These are phyloP conservation scores for Varanus salvator DNA, from an alignment of 2,113 vertebrate species.

Conservation along the genomic window DNA sequence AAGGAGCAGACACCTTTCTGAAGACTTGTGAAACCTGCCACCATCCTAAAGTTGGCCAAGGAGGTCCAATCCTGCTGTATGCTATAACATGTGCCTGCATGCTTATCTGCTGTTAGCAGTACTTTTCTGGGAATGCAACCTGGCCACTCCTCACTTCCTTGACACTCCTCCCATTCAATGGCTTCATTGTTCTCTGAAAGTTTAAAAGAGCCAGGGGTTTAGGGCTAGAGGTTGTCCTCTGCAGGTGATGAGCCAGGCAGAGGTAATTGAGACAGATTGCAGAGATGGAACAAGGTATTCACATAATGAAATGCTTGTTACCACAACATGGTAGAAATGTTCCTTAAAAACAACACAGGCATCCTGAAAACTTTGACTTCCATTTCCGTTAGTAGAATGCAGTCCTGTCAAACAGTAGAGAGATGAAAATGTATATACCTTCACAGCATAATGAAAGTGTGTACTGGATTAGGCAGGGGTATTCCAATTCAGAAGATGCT, in stretches of 20 bases:
- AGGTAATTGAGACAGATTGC: not conserved
- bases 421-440: not conserved
- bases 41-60: not conserved
- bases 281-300: not conserved
- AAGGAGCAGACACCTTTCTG: not conserved
- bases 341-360: too few relatives aligned
- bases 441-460: not conserved
- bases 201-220: conserved; percentile 29
- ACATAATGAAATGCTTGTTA: not conserved
- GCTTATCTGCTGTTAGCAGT: not conserved
- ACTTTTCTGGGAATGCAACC: not conserved
- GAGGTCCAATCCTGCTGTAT: not conserved
- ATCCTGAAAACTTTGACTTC: not conserved
- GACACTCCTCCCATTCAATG: not conserved
- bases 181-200: not conserved
- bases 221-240: not conserved
- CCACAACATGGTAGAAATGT: not conserved
- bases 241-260: too few relatives aligned
- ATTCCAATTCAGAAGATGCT: not conserved
- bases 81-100: not conserved
- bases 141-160: too few relatives aligned
- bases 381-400: not conserved
- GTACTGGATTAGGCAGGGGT: too few relatives aligned
- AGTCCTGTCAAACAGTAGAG: not conserved
- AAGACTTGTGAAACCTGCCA: not conserved